phyloP scores from a whole-genome alignment of 2,113 vertebrate species.

The Hippocampus barbouri region DNA sequence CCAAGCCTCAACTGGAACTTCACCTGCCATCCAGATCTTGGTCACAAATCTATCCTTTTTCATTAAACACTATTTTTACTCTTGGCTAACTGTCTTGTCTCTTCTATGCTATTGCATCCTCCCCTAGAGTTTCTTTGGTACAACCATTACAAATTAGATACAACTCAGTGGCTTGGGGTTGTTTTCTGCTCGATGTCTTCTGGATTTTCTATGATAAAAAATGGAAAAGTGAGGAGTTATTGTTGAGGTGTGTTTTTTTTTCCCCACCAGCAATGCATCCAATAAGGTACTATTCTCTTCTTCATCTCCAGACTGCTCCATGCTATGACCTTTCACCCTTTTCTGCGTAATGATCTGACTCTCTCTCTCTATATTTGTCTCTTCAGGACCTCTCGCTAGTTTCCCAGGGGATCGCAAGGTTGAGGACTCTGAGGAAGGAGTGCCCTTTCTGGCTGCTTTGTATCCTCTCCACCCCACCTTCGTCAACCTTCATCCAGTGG shows the following conservation, averaged over 20 bases:
- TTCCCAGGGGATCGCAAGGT: conserved; percentile 39
- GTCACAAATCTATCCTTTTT: too few relatives aligned
- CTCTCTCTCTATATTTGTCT: conserved; percentile 14
- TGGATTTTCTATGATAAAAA: not conserved
- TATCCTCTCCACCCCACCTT: conserved; percentile 53
- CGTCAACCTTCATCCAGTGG: conserved; percentile 7
- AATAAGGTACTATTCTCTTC: conserved; percentile 2
- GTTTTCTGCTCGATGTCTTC: not conserved
- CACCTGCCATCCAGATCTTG: too few relatives aligned
- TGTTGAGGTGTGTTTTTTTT: not conserved
- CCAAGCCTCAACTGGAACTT: too few relatives aligned
- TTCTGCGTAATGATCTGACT: conserved; percentile 53
- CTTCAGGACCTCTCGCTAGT: conserved; percentile 22
- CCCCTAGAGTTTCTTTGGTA: too few relatives aligned
- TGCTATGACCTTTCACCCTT: conserved; percentile 39
- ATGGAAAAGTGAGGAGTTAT: not conserved
- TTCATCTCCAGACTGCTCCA: conserved; percentile 8
- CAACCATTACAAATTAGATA: too few relatives aligned
- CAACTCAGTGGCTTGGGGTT: too few relatives aligned
- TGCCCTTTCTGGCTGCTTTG: conserved; percentile 28
- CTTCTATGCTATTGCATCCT: too few relatives aligned
- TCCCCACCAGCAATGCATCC: not conserved
- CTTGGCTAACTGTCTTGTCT: too few relatives aligned
- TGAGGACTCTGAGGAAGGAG: conserved; percentile 28
- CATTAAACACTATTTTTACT: too few relatives aligned